A percentile compares a stretch with the other conserved stretches of the same genome.
Evolutionary conservation across 2,797 vertebrate species (phyloP).

Genomic region (Furcifer pardalis): DNA sequence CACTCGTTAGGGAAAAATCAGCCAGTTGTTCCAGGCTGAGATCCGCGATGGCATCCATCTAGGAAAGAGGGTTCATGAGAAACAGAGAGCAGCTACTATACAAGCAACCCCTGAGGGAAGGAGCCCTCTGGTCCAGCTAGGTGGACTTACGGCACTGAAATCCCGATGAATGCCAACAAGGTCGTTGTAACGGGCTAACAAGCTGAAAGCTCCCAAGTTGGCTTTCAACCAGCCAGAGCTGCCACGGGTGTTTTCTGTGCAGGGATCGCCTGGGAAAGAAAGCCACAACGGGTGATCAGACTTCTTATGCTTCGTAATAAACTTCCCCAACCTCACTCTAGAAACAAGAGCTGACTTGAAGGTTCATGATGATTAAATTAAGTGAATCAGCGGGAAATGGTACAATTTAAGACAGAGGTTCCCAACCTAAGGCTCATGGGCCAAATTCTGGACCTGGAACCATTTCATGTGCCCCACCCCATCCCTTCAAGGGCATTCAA

Average conservation of each 20-base stretch:
- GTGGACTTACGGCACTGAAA: constrained; percentile 46
- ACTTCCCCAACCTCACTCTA: no score
- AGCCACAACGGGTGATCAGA: no score
- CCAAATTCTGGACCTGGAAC: no score
- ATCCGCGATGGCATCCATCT: constrained; percentile 16
- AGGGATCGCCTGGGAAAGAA: constrained; percentile 26
- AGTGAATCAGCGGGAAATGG: no score
- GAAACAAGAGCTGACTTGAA: no score
- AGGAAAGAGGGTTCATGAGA: not conserved
- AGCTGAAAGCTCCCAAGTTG: constrained; percentile 45
- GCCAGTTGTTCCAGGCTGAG: constrained; percentile 50
- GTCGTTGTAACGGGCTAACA: constrained; percentile 23
- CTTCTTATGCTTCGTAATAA: not conserved
- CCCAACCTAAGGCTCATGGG: no score
- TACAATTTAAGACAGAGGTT: no score
- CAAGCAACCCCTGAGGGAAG: no score
- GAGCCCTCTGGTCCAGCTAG: not conserved
- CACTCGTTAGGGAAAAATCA: not conserved
- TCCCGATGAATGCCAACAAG: constrained; percentile 21
- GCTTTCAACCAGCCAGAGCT: constrained; percentile 41
- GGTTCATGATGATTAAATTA: no score
- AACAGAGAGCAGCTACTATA: not conserved
- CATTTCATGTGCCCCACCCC: no score
- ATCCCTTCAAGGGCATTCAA: no score
- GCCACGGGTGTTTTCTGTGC: constrained; percentile 25